phyloP scores from a whole-genome alignment of 2,888 invertebrate genomes.

The Coelinius sp. region DNA sequence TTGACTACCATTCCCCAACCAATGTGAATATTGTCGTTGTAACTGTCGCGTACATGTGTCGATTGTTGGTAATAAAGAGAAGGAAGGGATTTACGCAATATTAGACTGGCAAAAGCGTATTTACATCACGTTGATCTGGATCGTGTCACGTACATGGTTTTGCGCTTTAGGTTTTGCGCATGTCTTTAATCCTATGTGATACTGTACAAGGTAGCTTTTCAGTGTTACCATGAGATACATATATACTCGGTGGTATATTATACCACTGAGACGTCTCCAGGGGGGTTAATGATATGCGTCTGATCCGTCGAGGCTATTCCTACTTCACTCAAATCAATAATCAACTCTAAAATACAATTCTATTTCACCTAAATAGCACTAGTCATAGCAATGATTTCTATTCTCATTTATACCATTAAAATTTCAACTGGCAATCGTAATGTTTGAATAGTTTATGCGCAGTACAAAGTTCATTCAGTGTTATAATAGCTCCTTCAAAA shows the following conservation, averaged over 20 bases:
- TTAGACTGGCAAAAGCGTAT: constrained; percentile 15
- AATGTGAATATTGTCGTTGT: constrained; percentile 11
- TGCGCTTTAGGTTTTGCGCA: constrained; percentile 21
- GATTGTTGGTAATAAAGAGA: constrained; percentile 19
- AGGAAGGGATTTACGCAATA: constrained; percentile 25
- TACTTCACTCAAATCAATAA: neutral
- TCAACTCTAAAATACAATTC: constrained; percentile 12
- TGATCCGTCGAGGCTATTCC: constrained; percentile 37
- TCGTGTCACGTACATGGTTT: constrained; percentile 26
- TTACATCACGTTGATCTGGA: constrained; percentile 22
- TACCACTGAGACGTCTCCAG: constrained; percentile 37
- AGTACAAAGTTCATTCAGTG: constrained; percentile 6
- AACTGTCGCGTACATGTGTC: constrained; percentile 3
- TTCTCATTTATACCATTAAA: neutral
- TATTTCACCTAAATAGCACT: neutral
- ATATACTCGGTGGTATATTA: constrained; percentile 25
- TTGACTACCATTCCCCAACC: neutral
- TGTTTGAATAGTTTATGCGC: neutral
- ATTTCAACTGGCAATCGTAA: neutral
- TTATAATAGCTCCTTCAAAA: constrained; percentile 55
- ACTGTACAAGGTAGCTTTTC: constrained; percentile 11
- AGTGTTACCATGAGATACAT: constrained; percentile 5
- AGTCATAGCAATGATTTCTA: constrained; percentile 3
- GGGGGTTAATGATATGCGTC: constrained; percentile 49
- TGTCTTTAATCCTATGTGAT: neutral